phyloP scores from a whole-genome alignment of 64 coral and sea anemone genomes.

The Actinia tenebrosa region DNA sequence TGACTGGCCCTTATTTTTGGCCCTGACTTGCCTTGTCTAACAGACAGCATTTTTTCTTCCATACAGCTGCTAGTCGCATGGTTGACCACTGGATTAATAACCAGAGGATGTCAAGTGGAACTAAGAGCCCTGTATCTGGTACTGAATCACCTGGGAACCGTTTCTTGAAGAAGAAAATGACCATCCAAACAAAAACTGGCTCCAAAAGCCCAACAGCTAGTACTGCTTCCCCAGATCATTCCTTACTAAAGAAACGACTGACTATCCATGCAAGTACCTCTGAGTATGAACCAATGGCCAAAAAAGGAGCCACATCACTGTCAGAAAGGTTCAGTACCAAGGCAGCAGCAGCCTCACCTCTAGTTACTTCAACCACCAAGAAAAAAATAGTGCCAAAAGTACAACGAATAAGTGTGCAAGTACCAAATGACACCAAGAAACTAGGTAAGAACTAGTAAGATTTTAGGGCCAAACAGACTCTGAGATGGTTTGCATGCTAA shows the following conservation, averaged over 20 bases:
- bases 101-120: constrained; percentile 36
- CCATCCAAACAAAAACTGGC: constrained; percentile 48
- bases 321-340: constrained; percentile 50
- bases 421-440: constrained; percentile 52
- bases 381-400: background rate
- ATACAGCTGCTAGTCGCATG: constrained; percentile 74
- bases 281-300: background rate
- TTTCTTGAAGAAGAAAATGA: constrained; percentile 52
- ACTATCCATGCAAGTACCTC: background rate
- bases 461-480: too few relatives aligned
- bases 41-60: background rate
- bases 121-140: constrained; percentile 20
- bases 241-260: constrained; percentile 22
- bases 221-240: constrained; percentile 4
- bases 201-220: constrained; percentile 10
- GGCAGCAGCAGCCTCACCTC: constrained; percentile 24
- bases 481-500: too few relatives aligned
- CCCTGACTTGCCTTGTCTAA: background rate
- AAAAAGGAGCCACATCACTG: background rate
- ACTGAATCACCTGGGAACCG: constrained; percentile 23
- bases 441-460: background rate
- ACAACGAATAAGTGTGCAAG: constrained; percentile 8
- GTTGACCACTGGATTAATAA: constrained; percentile 87
- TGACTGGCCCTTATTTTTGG: too few relatives aligned
- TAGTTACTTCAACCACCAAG: background rate